phyloP scores from a whole-genome alignment of 2,113 vertebrate genomes.

The Myrmophylax atrothorax region DNA sequence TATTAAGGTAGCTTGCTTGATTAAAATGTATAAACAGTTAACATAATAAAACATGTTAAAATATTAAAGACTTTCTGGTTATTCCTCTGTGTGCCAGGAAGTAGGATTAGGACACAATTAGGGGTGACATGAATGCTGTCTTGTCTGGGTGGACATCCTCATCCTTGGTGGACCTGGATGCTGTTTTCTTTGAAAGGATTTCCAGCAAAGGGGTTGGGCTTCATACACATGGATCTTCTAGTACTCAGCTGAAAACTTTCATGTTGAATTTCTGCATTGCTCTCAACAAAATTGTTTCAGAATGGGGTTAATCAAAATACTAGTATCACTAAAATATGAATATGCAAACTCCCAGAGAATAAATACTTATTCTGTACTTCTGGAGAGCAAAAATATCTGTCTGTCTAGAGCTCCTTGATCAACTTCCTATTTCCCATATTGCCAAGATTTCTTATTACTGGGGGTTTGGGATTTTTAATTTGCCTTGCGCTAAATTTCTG shows the following conservation, averaged over 20 bases:
- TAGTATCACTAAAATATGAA: background rate
- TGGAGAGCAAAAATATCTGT: background rate
- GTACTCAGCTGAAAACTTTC: background rate
- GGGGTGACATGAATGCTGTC: background rate
- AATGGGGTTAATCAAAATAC: background rate
- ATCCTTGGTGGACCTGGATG: background rate
- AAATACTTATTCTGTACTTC: background rate
- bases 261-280: background rate
- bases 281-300: background rate
- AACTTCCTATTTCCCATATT: background rate
- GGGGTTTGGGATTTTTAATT: background rate
- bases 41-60: background rate
- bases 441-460: background rate
- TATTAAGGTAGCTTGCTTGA: background rate
- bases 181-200: background rate
- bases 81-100: background rate
- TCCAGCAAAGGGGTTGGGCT: background rate
- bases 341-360: background rate
- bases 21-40: background rate
- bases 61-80: background rate
- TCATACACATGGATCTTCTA: background rate
- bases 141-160: background rate
- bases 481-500: background rate
- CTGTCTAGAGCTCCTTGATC: background rate
- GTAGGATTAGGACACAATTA: background rate